Evolutionary conservation across 2,797 vertebrate species (phyloP).

Genomic region (Numenius phaeopus): DNA sequence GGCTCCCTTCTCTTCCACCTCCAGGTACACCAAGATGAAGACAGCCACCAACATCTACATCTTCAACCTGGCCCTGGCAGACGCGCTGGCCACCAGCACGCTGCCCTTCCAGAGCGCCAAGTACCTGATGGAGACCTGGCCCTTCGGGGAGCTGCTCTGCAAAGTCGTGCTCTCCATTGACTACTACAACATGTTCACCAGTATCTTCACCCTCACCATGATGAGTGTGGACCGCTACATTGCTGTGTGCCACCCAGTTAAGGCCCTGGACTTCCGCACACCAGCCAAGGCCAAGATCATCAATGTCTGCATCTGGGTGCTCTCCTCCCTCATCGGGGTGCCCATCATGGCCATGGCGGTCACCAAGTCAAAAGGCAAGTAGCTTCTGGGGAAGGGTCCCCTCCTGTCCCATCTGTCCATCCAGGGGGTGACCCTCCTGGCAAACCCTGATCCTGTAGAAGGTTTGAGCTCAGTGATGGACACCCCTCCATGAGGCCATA

Average conservation of each 20-base stretch:
- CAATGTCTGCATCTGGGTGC: slow-evolving; percentile 96
- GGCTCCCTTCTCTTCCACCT: not conserved
- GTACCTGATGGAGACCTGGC: slow-evolving; percentile 96
- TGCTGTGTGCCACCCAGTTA: slow-evolving; percentile 94
- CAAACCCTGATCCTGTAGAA: not conserved
- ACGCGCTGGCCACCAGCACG: slow-evolving; percentile 93
- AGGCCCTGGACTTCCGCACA: slow-evolving; percentile 93
- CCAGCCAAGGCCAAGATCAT: slow-evolving; percentile 95
- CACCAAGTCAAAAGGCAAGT: slow-evolving; percentile 88
- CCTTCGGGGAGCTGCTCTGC: slow-evolving; percentile 92
- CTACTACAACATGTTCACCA: slow-evolving; percentile 99
- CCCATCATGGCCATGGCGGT: slow-evolving; percentile 95
- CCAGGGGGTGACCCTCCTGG: not conserved
- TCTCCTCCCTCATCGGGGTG: slow-evolving; percentile 92
- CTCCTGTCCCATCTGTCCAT: not conserved
- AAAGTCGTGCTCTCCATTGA: slow-evolving; percentile 94
- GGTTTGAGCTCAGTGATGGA: not conserved
- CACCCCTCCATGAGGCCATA: not conserved
- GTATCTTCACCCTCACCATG: slow-evolving; percentile 98
- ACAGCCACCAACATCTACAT: slow-evolving; percentile 99
- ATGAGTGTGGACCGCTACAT: slow-evolving; percentile 98
- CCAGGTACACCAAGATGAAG: slow-evolving; percentile 97
- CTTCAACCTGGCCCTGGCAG: slow-evolving; percentile 95
- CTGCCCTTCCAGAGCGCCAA: slow-evolving; percentile 97
- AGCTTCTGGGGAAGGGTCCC: not conserved